Evolutionary conservation across 2,113 vertebrate species (phyloP), one percentile per base, ranked within the genome.

Genomic region (Platichthys stellatus): DNA sequence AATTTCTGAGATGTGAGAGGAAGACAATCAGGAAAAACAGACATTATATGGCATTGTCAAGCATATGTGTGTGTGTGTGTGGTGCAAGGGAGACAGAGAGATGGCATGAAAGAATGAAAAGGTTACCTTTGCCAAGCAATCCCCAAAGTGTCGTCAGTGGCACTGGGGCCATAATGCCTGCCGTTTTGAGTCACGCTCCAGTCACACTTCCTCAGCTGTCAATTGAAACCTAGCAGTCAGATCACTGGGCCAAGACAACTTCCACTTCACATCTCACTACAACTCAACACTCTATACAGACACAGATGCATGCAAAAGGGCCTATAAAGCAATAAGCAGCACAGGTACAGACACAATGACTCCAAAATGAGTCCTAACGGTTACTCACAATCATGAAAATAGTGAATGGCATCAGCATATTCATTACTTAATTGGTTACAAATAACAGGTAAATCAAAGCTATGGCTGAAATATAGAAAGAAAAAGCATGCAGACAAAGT

Each of bases 201-300:
- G 98, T 99, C 98, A 99, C 97, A 99, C 97, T 99, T 98, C 96
- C 97, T 99, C 96, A 99, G 98, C 98, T 99, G 98, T 99, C 98
- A 99, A 99, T 99, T 97, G 96, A 99, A 99, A 99, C 96, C 97
- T 98, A 97, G 96, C 97, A 94, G 97, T 99, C 97, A 99, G 98
- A 97, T 91, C 96, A 98, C 93, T 96, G 96, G 95, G 97, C 92
- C 96, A 97, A 96, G 95, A 98, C 96, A 96, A 96, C 97, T 96
- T 90, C 89, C 83, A 91, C 95, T 96, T 91, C 81, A 92, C 86
- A 78, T 95, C 94, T 96, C 95, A 96, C 96, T 95, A 96, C 96
- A 96, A 89, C 86, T 90, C 78, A 87, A 88, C 93, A 97, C 86
- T 79, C 75, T 71, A 85, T 94, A 89, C 77, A 87, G 40, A 43